Percentiles rank a stretch among this genome's conserved stretches.
Evolutionary conservation across 2,888 invertebrate species (phyloP).

Genomic region (Sussaba pulchella): DNA sequence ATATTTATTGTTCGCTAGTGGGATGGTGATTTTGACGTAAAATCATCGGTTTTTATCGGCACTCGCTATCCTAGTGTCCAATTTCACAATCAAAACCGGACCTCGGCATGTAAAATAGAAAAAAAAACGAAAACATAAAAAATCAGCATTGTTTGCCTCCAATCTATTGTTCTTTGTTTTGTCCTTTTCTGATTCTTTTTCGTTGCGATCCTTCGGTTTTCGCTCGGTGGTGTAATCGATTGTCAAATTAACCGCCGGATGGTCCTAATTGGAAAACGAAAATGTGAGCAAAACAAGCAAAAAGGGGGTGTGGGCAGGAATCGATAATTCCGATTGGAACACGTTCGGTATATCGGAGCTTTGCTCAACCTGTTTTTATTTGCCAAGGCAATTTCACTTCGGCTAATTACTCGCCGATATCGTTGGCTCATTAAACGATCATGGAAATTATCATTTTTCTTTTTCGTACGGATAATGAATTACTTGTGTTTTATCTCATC

Average conservation of each 20-base stretch:
- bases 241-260: slow-evolving; percentile 55
- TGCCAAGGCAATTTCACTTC: not conserved
- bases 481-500: too few relatives aligned
- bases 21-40: slow-evolving; percentile 11
- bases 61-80: slow-evolving; percentile 42
- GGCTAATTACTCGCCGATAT: not conserved
- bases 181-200: slow-evolving; percentile 7
- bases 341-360: not conserved
- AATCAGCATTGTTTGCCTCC: not conserved
- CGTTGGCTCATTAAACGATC: not conserved
- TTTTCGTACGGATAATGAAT: too few relatives aligned
- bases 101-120: too few relatives aligned
- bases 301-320: slow-evolving; percentile 1
- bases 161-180: slow-evolving; percentile 14
- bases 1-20: slow-evolving; percentile 68
- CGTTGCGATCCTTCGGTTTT: too few relatives aligned
- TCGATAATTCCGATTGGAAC: slow-evolving; percentile 61
- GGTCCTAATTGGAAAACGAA: slow-evolving; percentile 55
- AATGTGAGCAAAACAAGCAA: slow-evolving; percentile 43
- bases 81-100: slow-evolving; percentile 35
- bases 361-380: slow-evolving; percentile 25
- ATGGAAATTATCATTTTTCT: too few relatives aligned
- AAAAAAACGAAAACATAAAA: too few relatives aligned
- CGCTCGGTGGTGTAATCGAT: slow-evolving; percentile 57
- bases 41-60: slow-evolving; percentile 14